Evolutionary conservation across 2,113 vertebrate species (phyloP).

Genomic region (Albula glossodonta): DNA sequence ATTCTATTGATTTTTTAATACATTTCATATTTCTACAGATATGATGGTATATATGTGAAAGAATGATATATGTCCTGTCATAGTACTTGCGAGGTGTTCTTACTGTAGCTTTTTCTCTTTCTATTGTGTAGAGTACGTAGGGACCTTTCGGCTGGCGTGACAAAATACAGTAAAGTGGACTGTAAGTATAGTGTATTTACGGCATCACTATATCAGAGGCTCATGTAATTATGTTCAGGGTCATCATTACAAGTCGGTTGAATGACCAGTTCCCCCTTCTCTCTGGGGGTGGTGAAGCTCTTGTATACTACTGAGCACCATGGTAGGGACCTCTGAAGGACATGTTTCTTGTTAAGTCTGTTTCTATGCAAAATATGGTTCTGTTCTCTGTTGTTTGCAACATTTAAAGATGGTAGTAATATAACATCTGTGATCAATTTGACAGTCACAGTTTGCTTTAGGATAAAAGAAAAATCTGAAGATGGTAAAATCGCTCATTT

Average conservation of each 20-base stretch:
- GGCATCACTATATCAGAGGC: neutral
- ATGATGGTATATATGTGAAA: neutral
- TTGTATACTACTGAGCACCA: neutral
- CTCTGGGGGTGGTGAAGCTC: neutral
- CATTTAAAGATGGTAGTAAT: neutral
- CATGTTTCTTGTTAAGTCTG: neutral
- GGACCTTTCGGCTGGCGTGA: neutral
- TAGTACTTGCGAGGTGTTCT: neutral
- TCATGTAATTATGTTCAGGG: neutral
- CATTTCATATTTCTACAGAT: neutral
- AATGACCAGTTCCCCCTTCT: neutral
- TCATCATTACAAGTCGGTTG: neutral
- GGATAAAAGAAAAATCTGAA: neutral
- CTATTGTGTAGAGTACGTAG: neutral
- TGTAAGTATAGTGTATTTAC: neutral
- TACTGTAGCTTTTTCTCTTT: neutral
- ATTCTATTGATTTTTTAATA: neutral
- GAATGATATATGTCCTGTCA: neutral
- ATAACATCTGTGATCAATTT: neutral
- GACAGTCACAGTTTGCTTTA: neutral
- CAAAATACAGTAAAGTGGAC: constrained; percentile 2
- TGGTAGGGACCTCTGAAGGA: neutral
- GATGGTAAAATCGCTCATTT: neutral
- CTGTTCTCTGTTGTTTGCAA: neutral
- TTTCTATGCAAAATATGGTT: neutral